These are phyloP conservation scores for Rhinolophus sinicus DNA, from an alignment of 2,113 vertebrate genomes.

Conservation along the genomic window DNA sequence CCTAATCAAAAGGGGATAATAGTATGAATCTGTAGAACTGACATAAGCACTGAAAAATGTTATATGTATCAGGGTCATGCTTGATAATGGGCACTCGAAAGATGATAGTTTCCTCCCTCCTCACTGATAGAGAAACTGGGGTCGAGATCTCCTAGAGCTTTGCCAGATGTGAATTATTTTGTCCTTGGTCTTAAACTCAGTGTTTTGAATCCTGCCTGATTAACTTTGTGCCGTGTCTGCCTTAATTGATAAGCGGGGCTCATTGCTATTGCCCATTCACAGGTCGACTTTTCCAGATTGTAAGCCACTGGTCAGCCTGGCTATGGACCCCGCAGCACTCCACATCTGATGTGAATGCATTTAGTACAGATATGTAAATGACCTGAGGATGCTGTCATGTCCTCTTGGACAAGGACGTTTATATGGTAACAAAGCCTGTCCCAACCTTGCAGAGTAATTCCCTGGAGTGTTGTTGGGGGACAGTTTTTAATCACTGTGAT, in stretches of 20 bases:
- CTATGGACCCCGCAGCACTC: background rate
- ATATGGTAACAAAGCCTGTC: background rate
- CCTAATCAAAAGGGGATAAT: background rate
- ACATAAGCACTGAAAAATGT: background rate
- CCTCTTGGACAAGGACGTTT: background rate
- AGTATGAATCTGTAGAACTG: background rate
- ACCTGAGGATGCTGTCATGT: background rate
- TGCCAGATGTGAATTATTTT: background rate
- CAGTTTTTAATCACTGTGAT: conserved; percentile 29
- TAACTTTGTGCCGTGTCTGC: background rate
- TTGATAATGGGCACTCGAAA: background rate
- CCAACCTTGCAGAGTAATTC: background rate
- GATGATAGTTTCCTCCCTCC: background rate
- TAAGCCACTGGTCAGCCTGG: background rate
- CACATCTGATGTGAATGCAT: too few relatives aligned
- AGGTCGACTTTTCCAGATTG: too few relatives aligned
- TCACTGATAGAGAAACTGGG: conserved; percentile 7
- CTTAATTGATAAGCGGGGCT: background rate
- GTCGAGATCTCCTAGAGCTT: background rate
- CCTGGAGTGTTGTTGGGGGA: background rate
- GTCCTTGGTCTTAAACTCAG: background rate
- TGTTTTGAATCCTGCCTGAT: background rate
- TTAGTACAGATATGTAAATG: background rate
- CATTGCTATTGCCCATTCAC: background rate
- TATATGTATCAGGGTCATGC: background rate